phyloP scores from a whole-genome alignment of 2,113 vertebrate species.

The Thunnus thynnus region DNA sequence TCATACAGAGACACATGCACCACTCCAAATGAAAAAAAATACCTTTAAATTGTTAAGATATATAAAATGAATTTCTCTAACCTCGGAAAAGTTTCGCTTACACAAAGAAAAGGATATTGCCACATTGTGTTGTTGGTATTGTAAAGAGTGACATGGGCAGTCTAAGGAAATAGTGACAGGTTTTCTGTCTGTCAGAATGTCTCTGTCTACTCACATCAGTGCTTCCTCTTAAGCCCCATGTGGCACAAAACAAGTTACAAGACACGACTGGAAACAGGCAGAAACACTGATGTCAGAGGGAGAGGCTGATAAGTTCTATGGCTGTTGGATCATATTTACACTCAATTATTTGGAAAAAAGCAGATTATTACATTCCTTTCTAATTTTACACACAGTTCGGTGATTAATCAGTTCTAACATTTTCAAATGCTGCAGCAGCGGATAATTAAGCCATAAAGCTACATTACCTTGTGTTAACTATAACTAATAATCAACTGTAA shows the following conservation, averaged over 20 bases:
- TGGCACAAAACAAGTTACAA: constrained; percentile 6
- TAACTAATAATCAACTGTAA: neutral
- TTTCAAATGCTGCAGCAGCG: too few species aligned
- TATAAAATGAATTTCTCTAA: neutral
- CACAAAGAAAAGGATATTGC: neutral
- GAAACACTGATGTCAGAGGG: constrained; percentile 15
- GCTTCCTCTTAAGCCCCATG: constrained; percentile 13
- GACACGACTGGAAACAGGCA: constrained; percentile 4
- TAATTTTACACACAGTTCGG: neutral
- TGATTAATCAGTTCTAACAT: neutral
- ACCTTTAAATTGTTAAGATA: neutral
- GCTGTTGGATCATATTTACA: neutral
- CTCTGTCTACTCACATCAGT: constrained; percentile 7
- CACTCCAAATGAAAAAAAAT: too few species aligned
- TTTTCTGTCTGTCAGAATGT: constrained; percentile 26
- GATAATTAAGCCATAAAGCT: too few species aligned
- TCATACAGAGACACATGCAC: too few species aligned
- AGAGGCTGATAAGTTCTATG: neutral
- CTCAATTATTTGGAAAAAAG: neutral
- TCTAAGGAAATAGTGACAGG: constrained; percentile 12
- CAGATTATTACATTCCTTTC: neutral
- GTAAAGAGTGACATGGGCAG: constrained; percentile 7
- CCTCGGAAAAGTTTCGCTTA: neutral
- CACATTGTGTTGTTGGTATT: neutral
- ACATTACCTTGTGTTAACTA: neutral